These are phyloP conservation scores for Phrynocephalus forsythii DNA, from an alignment of 2,797 vertebrate genomes.

Conservation along the genomic window DNA sequence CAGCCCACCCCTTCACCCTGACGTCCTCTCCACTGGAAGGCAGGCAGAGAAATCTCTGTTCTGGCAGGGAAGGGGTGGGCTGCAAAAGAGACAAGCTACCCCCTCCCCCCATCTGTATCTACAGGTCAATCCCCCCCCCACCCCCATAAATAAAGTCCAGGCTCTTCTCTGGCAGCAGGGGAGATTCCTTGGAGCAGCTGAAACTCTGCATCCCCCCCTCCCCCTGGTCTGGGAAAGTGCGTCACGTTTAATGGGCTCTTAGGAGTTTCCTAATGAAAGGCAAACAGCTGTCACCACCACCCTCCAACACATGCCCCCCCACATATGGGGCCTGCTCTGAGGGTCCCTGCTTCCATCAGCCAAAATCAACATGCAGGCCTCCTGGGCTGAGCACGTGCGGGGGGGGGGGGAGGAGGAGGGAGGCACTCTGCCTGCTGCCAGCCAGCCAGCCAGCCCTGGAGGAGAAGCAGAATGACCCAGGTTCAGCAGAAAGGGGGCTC, in stretches of 20 bases:
- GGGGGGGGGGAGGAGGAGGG: background rate
- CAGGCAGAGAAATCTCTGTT: background rate
- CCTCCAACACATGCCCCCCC: background rate
- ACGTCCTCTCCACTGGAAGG: too few species aligned
- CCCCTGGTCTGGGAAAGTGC: background rate
- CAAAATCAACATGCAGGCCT: constrained; percentile 1
- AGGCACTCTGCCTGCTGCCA: background rate
- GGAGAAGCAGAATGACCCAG: background rate
- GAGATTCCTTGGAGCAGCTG: background rate
- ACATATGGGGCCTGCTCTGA: background rate
- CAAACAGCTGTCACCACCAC: background rate
- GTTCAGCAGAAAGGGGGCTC: background rate
- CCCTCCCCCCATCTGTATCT: too few species aligned
- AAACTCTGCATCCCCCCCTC: background rate
- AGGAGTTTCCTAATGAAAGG: background rate
- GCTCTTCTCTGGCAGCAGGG: background rate
- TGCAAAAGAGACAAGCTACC: too few species aligned
- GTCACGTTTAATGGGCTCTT: background rate
- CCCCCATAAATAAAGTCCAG: background rate
- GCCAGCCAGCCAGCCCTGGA: background rate
- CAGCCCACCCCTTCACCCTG: too few species aligned
- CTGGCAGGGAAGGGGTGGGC: too few species aligned
- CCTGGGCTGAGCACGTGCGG: background rate
- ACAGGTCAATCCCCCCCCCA: too few species aligned
- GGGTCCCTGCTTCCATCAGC: background rate